A percentile compares a stretch with the other conserved stretches of the same genome.
phyloP scores from a whole-genome alignment of 2,113 vertebrate species.

The Pyxicephalus adspersus region DNA sequence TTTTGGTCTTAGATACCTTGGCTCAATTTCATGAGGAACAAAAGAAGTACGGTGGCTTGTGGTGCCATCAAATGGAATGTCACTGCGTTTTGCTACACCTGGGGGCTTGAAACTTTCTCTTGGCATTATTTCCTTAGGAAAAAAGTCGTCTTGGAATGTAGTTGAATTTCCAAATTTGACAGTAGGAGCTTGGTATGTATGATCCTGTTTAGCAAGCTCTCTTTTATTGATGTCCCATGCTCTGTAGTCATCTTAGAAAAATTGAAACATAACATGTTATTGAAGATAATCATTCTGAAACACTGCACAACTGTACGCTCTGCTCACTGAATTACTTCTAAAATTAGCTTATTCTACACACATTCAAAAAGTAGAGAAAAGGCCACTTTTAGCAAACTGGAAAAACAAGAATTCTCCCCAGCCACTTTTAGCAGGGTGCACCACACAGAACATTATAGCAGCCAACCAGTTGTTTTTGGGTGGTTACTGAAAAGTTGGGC shows the following conservation, averaged over 20 bases:
- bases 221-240: slow-evolving; percentile 72
- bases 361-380: no score
- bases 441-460: no score
- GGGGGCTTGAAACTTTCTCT: slow-evolving; percentile 74
- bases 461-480: no score
- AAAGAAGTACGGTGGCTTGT: slow-evolving; percentile 76
- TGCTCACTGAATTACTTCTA: no score
- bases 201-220: slow-evolving; percentile 69
- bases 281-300: no score
- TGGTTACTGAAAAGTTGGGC: no score
- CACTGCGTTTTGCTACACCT: slow-evolving; percentile 52
- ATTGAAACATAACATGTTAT: slow-evolving; percentile 19
- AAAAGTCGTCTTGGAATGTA: slow-evolving; percentile 80
- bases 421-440: no score
- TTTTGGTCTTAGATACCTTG: slow-evolving; percentile 59
- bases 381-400: no score
- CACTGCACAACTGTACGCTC: no score
- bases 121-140: slow-evolving; percentile 63
- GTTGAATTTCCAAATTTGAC: slow-evolving; percentile 80
- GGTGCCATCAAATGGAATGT: slow-evolving; percentile 67
- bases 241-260: slow-evolving; percentile 78
- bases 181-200: slow-evolving; percentile 68
- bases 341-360: no score
- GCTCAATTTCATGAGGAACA: slow-evolving; percentile 65
- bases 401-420: no score